Base-by-base conservation (phyloP, 2,888 invertebrate genomes). In the Zygaena filipendulae region DNA sequence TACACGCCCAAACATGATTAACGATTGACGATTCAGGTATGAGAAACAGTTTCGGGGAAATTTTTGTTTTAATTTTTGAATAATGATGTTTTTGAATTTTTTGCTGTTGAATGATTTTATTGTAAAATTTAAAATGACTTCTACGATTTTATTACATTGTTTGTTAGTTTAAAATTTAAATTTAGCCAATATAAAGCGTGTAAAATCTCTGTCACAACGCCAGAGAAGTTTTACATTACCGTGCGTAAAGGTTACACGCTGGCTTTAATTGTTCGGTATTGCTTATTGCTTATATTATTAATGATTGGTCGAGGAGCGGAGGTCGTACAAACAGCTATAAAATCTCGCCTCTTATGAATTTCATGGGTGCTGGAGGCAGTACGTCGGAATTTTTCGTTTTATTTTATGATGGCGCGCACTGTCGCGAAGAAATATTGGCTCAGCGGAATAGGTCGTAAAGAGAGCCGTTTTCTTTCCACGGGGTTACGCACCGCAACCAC, bases 391-490 rank as follows among this genome's bases (percentile, higher is more conserved):
- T 79, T 79, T 79, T 75, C 77, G 77, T 77, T 77, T 77, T 79
- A 79, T 77, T 79, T 79, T 79, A 79, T 77, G 77, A 69, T 68
- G 63, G 67, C 64, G 69, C 74, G 75, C 72, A 68, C 75, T 77
- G 77, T 74, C 75, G 74, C 75, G 68, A 59, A 75, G 75, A 77
- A 75, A 79, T 79, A 79, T 77, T 77, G 77, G 79, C 72, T 77
- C 72, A 62, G 61, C 69, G 74, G 67, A 79, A 77, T 75, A 72
- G 77, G 68, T 79, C 79, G 75, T 79, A 79, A 79, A 77, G 75
- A 69, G 69, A 69, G 69, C 70, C 64, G 71, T 71, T 72, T 67
- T 62, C 66, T 60, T 68, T 63, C 60, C 60, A 66, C 70, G 62
- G 62, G 59, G 71, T 63, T 69, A 74, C 74, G 72, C 74, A 72